A percentile compares a stretch with the other conserved stretches of the same genome.
phyloP scores from a whole-genome alignment of 2,797 vertebrate genomes.

The Neomorphus geoffroyi region DNA sequence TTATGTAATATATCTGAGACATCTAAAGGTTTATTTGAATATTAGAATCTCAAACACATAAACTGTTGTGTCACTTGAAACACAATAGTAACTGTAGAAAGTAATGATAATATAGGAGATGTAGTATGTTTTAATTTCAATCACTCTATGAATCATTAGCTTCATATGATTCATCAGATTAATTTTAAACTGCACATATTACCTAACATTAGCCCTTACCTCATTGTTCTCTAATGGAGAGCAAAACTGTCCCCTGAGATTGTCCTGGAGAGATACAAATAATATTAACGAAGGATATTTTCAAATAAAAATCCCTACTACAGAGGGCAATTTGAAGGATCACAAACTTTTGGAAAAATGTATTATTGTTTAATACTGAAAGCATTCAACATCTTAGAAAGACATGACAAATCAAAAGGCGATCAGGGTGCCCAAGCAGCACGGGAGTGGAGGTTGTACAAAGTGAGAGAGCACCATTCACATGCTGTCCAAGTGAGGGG shows the following conservation, averaged over 20 bases:
- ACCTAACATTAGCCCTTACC: not conserved
- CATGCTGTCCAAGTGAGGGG: not conserved
- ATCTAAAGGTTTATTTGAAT: not conserved
- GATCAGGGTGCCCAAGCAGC: not conserved
- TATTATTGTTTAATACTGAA: not conserved
- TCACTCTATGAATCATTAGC: not conserved
- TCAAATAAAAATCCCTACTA: not conserved
- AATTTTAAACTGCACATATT: not conserved
- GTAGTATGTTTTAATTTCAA: not conserved
- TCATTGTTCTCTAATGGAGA: not conserved
- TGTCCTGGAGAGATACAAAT: not conserved
- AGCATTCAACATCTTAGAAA: not conserved
- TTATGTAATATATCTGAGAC: not conserved
- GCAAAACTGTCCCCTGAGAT: not conserved
- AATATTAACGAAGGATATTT: not conserved
- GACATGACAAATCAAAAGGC: not conserved
- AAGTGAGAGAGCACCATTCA: not conserved
- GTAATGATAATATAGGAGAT: not conserved
- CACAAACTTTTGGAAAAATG: not conserved
- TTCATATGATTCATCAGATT: not conserved
- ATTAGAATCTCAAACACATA: not conserved
- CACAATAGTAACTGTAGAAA: not conserved
- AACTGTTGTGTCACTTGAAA: not conserved
- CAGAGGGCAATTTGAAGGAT: not conserved
- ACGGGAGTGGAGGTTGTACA: not conserved